A percentile compares a stretch with the other conserved stretches of the same genome.
Evolutionary conservation across 2,113 vertebrate species (phyloP).

Genomic region (Microtus montanus): DNA sequence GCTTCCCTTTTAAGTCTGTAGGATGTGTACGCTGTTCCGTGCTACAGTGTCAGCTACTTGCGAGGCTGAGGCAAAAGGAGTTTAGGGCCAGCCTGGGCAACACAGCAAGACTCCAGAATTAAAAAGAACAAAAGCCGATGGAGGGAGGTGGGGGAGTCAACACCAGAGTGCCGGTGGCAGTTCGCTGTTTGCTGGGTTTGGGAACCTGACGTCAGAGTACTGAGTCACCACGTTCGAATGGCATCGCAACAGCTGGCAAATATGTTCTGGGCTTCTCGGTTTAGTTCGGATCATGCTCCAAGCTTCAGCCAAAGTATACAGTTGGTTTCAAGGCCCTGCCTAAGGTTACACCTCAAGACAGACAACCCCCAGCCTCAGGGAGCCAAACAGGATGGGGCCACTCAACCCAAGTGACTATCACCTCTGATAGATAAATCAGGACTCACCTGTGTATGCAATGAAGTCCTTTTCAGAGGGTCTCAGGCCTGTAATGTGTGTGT

Average conservation of each 20-base stretch:
- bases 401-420: not conserved
- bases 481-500: not conserved
- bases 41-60: not conserved
- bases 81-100: not conserved
- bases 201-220: not conserved
- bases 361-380: not conserved
- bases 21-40: too few relatives aligned
- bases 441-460: not conserved
- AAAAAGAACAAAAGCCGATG: not conserved
- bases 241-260: not conserved
- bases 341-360: not conserved
- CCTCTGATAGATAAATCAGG: not conserved
- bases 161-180: not conserved
- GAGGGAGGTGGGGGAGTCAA: not conserved
- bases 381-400: not conserved
- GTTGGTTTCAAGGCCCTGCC: not conserved
- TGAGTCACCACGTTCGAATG: not conserved
- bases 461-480: not conserved
- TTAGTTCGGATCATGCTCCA: not conserved
- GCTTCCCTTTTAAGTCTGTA: not conserved
- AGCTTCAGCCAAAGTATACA: not conserved
- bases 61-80: not conserved
- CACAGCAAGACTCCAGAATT: not conserved
- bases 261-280: not conserved
- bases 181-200: too few relatives aligned